Conservation (phyloP, 2,797 vertebrate species). For the Prionace glauca region DNA sequence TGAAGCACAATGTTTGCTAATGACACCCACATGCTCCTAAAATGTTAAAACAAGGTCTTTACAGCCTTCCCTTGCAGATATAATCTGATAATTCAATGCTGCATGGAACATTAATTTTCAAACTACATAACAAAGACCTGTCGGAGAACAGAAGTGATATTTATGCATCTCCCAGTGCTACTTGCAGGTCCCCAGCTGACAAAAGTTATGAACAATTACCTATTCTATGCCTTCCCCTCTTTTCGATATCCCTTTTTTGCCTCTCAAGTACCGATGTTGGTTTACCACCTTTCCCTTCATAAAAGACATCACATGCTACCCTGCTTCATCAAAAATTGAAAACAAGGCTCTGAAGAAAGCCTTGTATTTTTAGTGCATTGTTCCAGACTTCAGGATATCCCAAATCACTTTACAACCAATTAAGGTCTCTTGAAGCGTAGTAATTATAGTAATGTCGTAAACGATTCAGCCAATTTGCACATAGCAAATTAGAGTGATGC, state of each 20-base stretch:
- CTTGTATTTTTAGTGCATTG: background rate
- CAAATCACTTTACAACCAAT: background rate
- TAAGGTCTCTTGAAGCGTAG: background rate
- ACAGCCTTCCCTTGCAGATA: background rate
- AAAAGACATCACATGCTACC: background rate
- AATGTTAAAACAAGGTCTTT: background rate
- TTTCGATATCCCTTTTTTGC: background rate
- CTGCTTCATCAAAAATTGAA: background rate
- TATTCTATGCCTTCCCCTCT: background rate
- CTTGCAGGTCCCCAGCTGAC: background rate
- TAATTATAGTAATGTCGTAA: background rate
- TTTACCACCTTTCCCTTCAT: background rate
- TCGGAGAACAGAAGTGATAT: background rate
- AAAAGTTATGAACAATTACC: background rate
- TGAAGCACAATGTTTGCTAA: background rate
- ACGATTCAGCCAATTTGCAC: background rate
- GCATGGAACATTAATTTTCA: background rate
- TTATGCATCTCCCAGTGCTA: background rate
- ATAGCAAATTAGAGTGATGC: background rate
- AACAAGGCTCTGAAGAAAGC: background rate
- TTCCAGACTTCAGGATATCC: background rate
- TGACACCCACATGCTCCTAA: background rate
- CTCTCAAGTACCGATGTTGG: background rate
- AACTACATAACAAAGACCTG: background rate
- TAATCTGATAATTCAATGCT: background rate